Evolutionary conservation across 2,113 vertebrate genomes (phyloP), one percentile per base, ranked within the genome.

Genomic region (Nycticebus coucang): DNA sequence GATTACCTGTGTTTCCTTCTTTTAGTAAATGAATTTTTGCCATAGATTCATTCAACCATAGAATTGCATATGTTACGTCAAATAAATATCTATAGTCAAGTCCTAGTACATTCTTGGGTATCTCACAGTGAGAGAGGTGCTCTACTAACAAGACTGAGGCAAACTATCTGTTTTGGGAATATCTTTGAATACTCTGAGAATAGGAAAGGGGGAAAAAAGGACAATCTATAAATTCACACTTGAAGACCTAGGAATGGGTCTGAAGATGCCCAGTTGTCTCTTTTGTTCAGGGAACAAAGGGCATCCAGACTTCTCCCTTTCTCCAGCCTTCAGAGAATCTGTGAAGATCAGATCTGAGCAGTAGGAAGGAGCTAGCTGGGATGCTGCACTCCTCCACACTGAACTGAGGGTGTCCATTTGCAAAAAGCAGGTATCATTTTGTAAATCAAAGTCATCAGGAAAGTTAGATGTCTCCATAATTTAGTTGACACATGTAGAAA

Each of bases 271-370:
- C 60, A 33, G 92, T 41, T 93, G 41, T 93, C 71, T 94, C 64
- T 87, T 96, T 97, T 95, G 79, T 94, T 93, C 85, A 64, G 72
- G 9, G 87, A 57, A 97, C 59, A 94, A 95, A 97, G 35, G 28
- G 17, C 57, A 90, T 89, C 30, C 12, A 71, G 84, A 57, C 8
- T n/a, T 28, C 26, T 85, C 50, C 26, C 84, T 72, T 93, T 81
- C 64, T 86, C 37, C 45, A 90, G 6, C 6, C 30, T 75, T 35
- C 50, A 92, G 86, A 91, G 81, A 93, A 69, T 74, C 85, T 85
- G 77, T 66, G 71, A 93, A 95, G 90, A 95, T 97, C 90, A 96
- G 88, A 97, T 59, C 55, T 72, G 22, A 95, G n/a, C 81, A 69
- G 53, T 77, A 64, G 62, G 71, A 57, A 68, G 17, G 35, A 95